Evolutionary conservation across 1,140 invertebrate genomes (phyloP), one percentile per base, ranked within the genome.

Genomic region (Acyrthosiphon pisum): DNA sequence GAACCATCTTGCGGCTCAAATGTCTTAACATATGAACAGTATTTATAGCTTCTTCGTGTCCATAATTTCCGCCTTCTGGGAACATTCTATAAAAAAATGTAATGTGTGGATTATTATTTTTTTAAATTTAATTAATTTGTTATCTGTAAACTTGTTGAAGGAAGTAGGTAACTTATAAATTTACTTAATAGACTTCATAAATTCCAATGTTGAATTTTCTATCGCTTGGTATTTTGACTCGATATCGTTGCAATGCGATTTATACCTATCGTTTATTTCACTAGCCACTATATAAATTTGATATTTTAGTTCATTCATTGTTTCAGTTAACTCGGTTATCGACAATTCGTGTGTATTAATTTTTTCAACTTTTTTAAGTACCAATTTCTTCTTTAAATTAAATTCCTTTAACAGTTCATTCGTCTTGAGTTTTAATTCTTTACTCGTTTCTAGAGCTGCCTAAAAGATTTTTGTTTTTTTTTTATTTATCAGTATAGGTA

Each of bases 121-220:
- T 56, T 41, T 41, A 41, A 41, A 50, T 20, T 50, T 8, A 46
- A 46, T 46, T 46, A 9, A 8, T 8, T 46, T 46, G 44, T 41
- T 41, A 41, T 41, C 41, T 4, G 8, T 9, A 46, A 46, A 46
- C 6, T 46, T 46, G 44, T 46, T 9, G 44, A 46, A 46, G 44
- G 44, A 46, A 8, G 0, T 46, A 46, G 9, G 9, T 46, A 41
- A 41, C n/a, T n/a, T 30, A n/a, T n/a, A n/a, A 50, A 50, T 50
- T 22, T 50, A 93, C 91, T 44, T 86, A 41, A 93, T 93, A n/a
- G 81, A 86, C 18, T 56, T 93, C 35, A 86, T 86, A 44, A 93
- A 86, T 7, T 53, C 81, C 35, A 56, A 37, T 18, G 81, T 93
- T 30, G 37, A 93, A 30, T 56, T 22, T 26, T 22, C 35, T 3